Evolutionary conservation across 2,797 vertebrate genomes (phyloP).

Genomic region (Pangasius djambal): DNA sequence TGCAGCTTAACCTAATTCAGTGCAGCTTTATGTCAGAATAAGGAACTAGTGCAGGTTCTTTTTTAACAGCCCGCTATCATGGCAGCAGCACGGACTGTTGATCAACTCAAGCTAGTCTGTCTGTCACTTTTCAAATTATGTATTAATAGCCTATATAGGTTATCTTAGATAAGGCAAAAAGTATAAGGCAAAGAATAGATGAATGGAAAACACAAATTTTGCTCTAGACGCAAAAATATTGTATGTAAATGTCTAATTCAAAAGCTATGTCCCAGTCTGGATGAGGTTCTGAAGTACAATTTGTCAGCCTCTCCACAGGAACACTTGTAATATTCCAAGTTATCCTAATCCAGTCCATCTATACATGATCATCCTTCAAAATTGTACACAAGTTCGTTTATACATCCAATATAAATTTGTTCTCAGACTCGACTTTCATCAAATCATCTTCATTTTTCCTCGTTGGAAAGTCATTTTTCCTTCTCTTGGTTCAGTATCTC

Average conservation of each 20-base stretch:
- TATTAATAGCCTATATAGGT: neutral
- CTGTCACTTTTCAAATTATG: neutral
- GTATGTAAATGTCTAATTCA: neutral
- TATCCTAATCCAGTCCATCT: neutral
- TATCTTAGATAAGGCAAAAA: neutral
- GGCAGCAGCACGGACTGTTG: neutral
- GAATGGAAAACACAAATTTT: neutral
- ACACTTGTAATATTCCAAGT: constrained; percentile 21
- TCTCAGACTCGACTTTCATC: constrained; percentile 13
- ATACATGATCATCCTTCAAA: constrained; percentile 31
- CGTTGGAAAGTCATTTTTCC: constrained; percentile 52
- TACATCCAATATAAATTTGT: constrained; percentile 37
- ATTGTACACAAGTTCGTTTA: neutral
- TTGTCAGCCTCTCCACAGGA: constrained; percentile 28
- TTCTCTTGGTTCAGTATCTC: constrained; percentile 45
- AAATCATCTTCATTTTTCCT: constrained; percentile 35
- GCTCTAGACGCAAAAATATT: neutral
- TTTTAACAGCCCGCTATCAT: neutral
- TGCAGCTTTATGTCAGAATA: constrained; percentile 8
- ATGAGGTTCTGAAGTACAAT: neutral
- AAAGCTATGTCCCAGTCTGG: neutral
- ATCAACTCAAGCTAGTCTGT: neutral
- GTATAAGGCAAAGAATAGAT: neutral
- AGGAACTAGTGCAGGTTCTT: neutral
- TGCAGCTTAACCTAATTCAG: neutral